A percentile compares a stretch with the other conserved stretches of the same genome.
These are phyloP conservation scores for Cantharis rustica DNA, from an alignment of 2,888 invertebrate species.

Conservation along the genomic window DNA sequence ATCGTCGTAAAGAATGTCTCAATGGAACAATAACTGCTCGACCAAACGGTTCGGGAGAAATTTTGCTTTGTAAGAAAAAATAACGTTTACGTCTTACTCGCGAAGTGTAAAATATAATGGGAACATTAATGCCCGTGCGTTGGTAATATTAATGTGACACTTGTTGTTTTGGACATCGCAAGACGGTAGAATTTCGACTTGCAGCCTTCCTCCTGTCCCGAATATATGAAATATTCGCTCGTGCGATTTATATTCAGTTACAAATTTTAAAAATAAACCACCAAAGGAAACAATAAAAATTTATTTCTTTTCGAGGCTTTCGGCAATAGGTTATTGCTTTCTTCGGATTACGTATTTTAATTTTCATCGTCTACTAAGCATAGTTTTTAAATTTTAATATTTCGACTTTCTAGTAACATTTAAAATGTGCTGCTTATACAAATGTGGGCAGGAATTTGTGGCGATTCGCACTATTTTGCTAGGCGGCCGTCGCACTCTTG, in stretches of 20 bases:
- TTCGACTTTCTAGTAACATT: not conserved
- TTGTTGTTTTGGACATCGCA: not conserved
- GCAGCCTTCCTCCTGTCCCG: not conserved
- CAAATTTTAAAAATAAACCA: no score
- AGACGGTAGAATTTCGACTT: not conserved
- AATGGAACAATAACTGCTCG: slow-evolving; percentile 19
- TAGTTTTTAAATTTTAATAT: no score
- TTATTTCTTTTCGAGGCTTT: no score
- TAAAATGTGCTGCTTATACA: slow-evolving; percentile 11
- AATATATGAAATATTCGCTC: no score
- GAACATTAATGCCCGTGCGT: not conserved
- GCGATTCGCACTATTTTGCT: slow-evolving; percentile 31
- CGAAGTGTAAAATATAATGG: not conserved
- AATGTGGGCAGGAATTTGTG: slow-evolving; percentile 16
- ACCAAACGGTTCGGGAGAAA: not conserved
- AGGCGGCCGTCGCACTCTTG: slow-evolving; percentile 33
- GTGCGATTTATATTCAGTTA: no score
- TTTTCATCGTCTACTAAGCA: no score
- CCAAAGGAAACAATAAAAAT: no score
- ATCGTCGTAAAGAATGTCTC: slow-evolving; percentile 32
- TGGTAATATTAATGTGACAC: not conserved
- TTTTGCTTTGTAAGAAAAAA: not conserved
- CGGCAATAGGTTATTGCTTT: no score
- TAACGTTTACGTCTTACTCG: not conserved
- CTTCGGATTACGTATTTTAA: no score